Percentiles rank a stretch among this genome's conserved stretches.
Conservation (phyloP, 2,797 vertebrate genomes). For the Zalophus californianus region DNA sequence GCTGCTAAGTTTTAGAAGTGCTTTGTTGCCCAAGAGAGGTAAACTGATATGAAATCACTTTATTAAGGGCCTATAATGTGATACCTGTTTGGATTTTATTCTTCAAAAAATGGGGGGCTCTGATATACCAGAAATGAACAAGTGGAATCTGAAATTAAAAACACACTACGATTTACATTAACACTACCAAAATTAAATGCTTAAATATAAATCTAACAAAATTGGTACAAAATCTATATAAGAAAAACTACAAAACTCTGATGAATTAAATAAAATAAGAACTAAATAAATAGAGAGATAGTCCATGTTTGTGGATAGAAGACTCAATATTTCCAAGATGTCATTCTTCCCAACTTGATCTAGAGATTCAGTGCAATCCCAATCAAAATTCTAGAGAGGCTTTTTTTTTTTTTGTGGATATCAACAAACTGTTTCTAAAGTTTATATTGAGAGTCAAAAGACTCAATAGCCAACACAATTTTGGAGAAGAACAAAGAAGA, state of each 20-base stretch:
- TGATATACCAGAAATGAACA: neutral
- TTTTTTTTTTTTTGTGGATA: neutral
- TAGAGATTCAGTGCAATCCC: no score
- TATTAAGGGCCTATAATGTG: neutral
- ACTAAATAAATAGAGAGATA: neutral
- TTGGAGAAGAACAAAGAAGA: neutral
- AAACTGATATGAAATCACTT: neutral
- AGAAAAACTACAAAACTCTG: neutral
- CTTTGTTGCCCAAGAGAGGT: neutral
- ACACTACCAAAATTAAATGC: neutral
- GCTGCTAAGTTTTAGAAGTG: neutral
- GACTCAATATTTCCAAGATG: neutral
- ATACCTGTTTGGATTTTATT: neutral
- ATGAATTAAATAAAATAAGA: neutral
- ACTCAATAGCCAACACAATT: neutral
- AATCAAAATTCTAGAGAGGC: neutral
- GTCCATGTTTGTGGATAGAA: neutral
- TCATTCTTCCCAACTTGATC: neutral
- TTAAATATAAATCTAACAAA: neutral
- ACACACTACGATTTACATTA: neutral
- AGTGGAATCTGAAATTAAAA: neutral
- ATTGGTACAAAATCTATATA: neutral
- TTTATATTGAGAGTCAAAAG: neutral
- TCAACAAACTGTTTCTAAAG: neutral
- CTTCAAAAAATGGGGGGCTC: neutral